Base-by-base conservation (phyloP, 1,140 invertebrate species). In the Drepana arcuata region DNA sequence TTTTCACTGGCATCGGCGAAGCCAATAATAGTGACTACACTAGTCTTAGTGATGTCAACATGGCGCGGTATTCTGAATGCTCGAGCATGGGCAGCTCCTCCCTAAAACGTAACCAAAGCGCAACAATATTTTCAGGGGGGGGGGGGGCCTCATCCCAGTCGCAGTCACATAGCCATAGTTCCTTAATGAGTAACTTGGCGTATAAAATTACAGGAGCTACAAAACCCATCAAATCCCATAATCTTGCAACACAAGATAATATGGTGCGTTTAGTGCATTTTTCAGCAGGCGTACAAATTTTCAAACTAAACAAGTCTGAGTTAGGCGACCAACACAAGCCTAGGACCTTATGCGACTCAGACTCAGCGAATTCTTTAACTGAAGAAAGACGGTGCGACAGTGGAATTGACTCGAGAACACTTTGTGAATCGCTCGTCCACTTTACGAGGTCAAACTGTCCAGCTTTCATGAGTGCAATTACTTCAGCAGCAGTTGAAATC, bases 161-260 rank as follows among this genome's bases (percentile, higher is more conserved):
- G 1, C 60, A 5, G 2, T 65, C 49, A 1, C 41, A 4, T 9
- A 21, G 12, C 63, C 65, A 70, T 10, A 70, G 33, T 12, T 56
- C 26, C 38, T 75, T 57, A 5, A 79, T 39, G 13, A 68, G 34
- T 2, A 71, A 42, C 48, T 73, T 75, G 1, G 43, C 44, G 7
- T 14, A 32, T n/a, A 75, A 39, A 0, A 46, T 47, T 4, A 47
- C 31, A 4, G 56, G 61, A 4, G 44, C 46, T 7, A 49, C 30
- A 10, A 53, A 49, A 0, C 62, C 47, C 9, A 66, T 21, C 4
- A 48, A 24, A 31, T 63, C 53, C 28, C 36, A 60, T 14, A 54
- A 16, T 16, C 47, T 25, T 9, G 49, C 48, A 12, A 58, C 45
- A 10, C 25, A 13, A 0, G 53, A 58, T 10, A 61, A 14, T 26